A percentile compares a stretch with the other conserved stretches of the same genome.
These are phyloP conservation scores for Scaptomyza tumidula DNA, from an alignment of 2,888 invertebrate species.

Conservation along the genomic window DNA sequence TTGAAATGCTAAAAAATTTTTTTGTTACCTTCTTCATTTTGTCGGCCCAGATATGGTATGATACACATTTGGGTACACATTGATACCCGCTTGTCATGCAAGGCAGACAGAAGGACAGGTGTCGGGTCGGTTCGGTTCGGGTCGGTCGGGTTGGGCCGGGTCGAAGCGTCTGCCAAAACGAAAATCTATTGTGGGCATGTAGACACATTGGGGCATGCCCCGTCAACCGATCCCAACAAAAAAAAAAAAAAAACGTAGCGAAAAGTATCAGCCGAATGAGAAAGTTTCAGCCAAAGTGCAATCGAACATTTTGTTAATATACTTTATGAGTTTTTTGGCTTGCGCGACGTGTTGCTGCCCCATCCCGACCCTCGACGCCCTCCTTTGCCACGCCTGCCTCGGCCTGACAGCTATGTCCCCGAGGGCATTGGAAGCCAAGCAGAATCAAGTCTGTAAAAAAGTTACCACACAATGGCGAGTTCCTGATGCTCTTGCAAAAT, in stretches of 20 bases:
- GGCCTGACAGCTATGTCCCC: conserved; percentile 11
- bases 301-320: conserved; percentile 76
- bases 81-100: conserved; percentile 64
- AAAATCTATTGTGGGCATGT: conserved; percentile 13
- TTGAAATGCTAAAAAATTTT: conserved; percentile 54
- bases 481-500: conserved; percentile 12
- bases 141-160: too few relatives aligned
- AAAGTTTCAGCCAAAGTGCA: conserved; percentile 69
- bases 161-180: conserved; percentile 2
- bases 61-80: conserved; percentile 30
- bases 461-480: not conserved
- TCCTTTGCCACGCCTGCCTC: not conserved
- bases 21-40: conserved; percentile 6
- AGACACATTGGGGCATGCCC: conserved; percentile 22
- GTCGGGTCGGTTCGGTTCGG: not conserved
- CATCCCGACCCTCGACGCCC: not conserved
- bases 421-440: conserved; percentile 48
- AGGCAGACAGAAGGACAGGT: conserved; percentile 14
- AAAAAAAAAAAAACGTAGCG: too few relatives aligned
- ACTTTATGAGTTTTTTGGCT: conserved; percentile 72
- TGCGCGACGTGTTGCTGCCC: conserved; percentile 63
- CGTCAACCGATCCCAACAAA: not conserved
- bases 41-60: conserved; percentile 20
- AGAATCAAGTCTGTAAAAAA: conserved; percentile 11
- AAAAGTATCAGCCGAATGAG: conserved; percentile 22